Percentiles rank a stretch among this genome's conserved stretches.
These are phyloP conservation scores for Cariama cristata DNA, from an alignment of 2,113 vertebrate genomes.

Conservation along the genomic window DNA sequence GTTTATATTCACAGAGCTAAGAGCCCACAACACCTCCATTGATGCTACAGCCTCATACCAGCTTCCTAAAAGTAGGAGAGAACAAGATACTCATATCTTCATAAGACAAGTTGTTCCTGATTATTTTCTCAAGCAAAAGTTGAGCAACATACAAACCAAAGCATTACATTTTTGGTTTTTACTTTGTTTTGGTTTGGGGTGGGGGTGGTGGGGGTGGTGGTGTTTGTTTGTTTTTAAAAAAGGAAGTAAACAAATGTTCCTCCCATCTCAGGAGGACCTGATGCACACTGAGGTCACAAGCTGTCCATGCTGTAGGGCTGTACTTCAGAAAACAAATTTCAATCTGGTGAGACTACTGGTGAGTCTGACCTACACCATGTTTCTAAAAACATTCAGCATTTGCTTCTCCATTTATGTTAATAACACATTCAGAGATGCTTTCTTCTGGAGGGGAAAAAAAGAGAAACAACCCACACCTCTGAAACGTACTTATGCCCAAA, in stretches of 20 bases:
- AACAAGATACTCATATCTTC: accelerated
- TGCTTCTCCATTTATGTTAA: not conserved
- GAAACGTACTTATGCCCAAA: not conserved
- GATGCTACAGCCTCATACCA: not conserved
- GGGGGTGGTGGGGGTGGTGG: too few species aligned
- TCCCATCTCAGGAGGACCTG: not conserved
- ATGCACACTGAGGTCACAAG: not conserved
- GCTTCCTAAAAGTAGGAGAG: not conserved
- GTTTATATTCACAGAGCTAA: not conserved
- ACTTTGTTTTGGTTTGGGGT: not conserved
- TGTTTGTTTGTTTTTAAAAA: not conserved
- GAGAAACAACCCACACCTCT: not conserved
- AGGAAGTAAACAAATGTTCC: accelerated
- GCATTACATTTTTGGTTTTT: not conserved
- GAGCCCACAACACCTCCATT: not conserved
- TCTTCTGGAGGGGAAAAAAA: not conserved
- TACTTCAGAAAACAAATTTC: not conserved
- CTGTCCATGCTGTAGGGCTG: accelerated
- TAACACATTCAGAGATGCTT: not conserved
- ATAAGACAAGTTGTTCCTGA: not conserved
- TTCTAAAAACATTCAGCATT: not conserved
- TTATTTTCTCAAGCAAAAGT: not conserved
- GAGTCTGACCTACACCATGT: not conserved
- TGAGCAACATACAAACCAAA: not conserved
- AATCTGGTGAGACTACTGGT: not conserved